Conservation (phyloP, 2,113 vertebrate genomes). For the Petromus typicus region DNA sequence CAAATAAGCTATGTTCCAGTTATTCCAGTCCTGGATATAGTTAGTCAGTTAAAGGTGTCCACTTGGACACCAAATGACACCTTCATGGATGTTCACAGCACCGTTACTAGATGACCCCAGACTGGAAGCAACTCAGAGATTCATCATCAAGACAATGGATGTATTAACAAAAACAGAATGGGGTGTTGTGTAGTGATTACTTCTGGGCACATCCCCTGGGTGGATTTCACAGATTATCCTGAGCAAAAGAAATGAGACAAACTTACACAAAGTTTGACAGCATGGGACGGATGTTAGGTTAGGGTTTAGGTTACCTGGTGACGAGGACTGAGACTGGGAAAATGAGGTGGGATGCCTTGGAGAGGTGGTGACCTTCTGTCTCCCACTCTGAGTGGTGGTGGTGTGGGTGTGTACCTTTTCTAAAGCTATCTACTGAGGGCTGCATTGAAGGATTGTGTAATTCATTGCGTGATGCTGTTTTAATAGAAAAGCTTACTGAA, state of each 20-base stretch:
- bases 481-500: not conserved
- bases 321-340: not conserved
- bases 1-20: not conserved
- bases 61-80: not conserved
- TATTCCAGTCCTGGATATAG: not conserved
- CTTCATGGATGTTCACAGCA: not conserved
- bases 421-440: not conserved
- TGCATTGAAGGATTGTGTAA: not conserved
- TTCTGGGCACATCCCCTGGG: not conserved
- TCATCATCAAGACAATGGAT: not conserved
- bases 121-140: not conserved
- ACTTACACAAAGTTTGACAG: not conserved
- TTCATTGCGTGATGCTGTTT: not conserved
- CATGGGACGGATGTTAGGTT: not conserved
- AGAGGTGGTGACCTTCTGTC: not conserved
- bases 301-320: not conserved
- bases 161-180: not conserved
- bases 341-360: not conserved
- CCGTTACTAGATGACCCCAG: not conserved
- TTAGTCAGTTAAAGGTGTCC: not conserved
- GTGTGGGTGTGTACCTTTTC: not conserved
- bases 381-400: not conserved
- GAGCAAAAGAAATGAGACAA: not conserved
- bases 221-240: not conserved
- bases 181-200: not conserved